These are phyloP conservation scores for Anolis carolinensis DNA, from an alignment of 2,113 vertebrate species.

Conservation along the genomic window DNA sequence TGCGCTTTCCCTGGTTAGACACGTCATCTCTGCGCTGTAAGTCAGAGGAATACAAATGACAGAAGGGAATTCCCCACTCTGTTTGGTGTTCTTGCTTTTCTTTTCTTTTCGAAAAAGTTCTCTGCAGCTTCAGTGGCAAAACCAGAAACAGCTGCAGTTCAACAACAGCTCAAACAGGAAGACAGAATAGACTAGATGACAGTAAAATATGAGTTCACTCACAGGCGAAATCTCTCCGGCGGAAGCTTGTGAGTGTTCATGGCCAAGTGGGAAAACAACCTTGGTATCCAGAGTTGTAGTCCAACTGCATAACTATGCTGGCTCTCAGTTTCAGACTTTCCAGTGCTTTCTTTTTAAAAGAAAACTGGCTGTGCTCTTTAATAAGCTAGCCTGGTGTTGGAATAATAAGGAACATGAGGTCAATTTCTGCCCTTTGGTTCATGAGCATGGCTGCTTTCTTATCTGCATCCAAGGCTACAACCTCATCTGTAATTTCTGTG, in stretches of 20 bases:
- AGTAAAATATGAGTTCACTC: neutral
- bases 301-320: too few relatives aligned
- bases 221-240: constrained; percentile 30
- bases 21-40: constrained; percentile 42
- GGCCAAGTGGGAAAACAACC: too few relatives aligned
- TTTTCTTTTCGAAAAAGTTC: neutral
- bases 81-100: constrained; percentile 40
- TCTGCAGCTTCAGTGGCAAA: neutral
- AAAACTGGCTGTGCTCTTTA: neutral
- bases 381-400: neutral
- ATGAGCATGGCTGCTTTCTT: neutral
- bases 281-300: too few relatives aligned
- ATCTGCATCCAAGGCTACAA: neutral
- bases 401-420: constrained; percentile 3
- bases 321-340: too few relatives aligned
- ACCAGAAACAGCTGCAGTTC: constrained; percentile 50
- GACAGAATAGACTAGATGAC: neutral
- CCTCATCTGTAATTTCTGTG: neutral
- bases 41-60: constrained; percentile 54
- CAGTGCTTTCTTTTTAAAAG: too few relatives aligned
- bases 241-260: neutral
- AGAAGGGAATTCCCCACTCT: constrained; percentile 63
- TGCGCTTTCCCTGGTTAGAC: constrained; percentile 49
- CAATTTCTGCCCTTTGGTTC: constrained; percentile 1
- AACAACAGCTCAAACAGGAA: constrained; percentile 54